A percentile compares a stretch with the other conserved stretches of the same genome.
phyloP scores from a whole-genome alignment of 2,797 vertebrate genomes.

The Apogon hyalosoma region DNA sequence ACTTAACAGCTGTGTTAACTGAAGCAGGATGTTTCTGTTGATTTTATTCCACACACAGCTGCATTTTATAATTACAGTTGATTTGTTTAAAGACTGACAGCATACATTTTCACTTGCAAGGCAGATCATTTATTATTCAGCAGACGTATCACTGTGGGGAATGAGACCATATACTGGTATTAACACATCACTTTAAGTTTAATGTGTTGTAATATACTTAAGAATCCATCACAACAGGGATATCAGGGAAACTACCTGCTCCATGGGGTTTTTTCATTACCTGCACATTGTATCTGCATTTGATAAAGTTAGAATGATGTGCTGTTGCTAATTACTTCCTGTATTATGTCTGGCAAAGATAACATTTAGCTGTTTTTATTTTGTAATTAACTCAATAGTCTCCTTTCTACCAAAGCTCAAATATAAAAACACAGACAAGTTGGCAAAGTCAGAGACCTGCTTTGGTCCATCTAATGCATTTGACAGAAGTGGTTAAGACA shows the following conservation, averaged over 20 bases:
- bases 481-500: background rate
- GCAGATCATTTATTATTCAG: constrained; percentile 8
- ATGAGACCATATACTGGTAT: constrained; percentile 5
- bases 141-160: constrained; percentile 8
- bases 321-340: no score
- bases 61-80: background rate
- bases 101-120: constrained; percentile 7
- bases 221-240: no score
- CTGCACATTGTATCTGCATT: no score
- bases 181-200: constrained; percentile 6
- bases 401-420: constrained; percentile 5
- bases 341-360: no score
- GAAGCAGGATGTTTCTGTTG: background rate
- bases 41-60: background rate
- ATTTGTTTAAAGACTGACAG: background rate
- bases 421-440: constrained; percentile 9
- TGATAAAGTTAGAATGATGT: no score
- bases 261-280: no score
- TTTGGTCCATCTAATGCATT: constrained; percentile 17
- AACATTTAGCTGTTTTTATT: no score
- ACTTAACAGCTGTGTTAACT: background rate
- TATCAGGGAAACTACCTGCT: no score
- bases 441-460: constrained; percentile 18
- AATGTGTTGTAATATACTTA: constrained; percentile 10
- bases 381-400: background rate